These are phyloP conservation scores for Sorex fumeus DNA, from an alignment of 2,113 vertebrate species.

Conservation along the genomic window DNA sequence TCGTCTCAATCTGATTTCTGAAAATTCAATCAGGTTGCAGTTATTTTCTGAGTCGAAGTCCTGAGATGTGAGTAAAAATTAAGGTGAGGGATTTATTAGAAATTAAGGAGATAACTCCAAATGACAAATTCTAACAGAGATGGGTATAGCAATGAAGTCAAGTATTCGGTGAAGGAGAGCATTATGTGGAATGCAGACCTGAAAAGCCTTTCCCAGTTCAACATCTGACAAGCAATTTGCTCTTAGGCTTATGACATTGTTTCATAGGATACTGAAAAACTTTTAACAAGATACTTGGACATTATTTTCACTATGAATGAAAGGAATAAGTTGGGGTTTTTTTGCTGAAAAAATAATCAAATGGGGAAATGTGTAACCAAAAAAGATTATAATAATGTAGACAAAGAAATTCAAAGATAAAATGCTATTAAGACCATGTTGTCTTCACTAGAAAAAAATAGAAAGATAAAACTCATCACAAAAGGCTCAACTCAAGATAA, in stretches of 20 bases:
- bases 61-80: background rate
- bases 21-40: background rate
- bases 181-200: background rate
- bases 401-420: no score
- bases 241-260: background rate
- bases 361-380: no score
- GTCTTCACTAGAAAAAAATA: no score
- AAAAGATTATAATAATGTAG: no score
- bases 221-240: background rate
- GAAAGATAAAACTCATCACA: no score
- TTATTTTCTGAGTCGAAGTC: constrained; percentile 1
- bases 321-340: background rate
- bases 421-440: no score
- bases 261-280: background rate
- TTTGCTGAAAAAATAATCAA: background rate
- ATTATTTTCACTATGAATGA: constrained; percentile 32
- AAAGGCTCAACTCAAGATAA: no score
- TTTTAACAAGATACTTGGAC: background rate
- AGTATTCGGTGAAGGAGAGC: background rate
- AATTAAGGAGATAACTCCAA: constrained; percentile 28
- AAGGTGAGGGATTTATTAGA: background rate
- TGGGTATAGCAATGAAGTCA: background rate
- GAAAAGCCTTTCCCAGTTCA: background rate
- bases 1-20: constrained; percentile 17
- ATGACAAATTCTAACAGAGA: background rate